These are phyloP conservation scores for Antennarius striatus DNA, from an alignment of 2,113 vertebrate genomes.

Conservation along the genomic window DNA sequence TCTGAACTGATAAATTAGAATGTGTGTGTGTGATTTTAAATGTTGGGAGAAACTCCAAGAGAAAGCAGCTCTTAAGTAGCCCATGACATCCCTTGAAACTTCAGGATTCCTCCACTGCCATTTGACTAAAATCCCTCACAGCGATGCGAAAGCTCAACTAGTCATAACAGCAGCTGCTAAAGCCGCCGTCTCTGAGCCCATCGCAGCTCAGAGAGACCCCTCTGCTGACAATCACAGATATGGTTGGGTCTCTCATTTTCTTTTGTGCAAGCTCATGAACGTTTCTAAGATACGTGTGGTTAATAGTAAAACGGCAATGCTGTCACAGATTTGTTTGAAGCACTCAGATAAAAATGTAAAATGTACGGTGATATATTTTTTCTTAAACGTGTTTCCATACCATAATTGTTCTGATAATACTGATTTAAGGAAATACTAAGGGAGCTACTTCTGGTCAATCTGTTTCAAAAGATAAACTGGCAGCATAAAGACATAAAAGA, in stretches of 20 bases:
- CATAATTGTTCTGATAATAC: background rate
- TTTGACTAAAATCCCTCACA: conserved; percentile 63
- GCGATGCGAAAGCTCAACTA: conserved; percentile 38
- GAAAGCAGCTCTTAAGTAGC: conserved; percentile 47
- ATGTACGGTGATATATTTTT: too few species aligned
- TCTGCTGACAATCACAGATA: conserved; percentile 55
- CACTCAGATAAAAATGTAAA: background rate
- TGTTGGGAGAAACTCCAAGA: conserved; percentile 24
- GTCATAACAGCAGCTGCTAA: conserved; percentile 46
- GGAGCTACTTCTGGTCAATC: conserved; percentile 31
- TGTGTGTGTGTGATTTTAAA: conserved; percentile 12
- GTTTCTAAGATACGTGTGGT: conserved; percentile 1
- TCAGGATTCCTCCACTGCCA: conserved; percentile 50
- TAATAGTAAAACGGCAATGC: conserved; percentile 14
- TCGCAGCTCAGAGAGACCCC: conserved; percentile 43
- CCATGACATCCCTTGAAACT: conserved; percentile 58
- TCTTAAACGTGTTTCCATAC: background rate
- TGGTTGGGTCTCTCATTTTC: conserved; percentile 19
- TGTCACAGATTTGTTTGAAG: background rate
- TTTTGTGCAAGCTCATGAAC: conserved; percentile 34
- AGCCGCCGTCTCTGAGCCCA: conserved; percentile 57
- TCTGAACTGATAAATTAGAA: too few species aligned
- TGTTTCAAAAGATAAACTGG: conserved; percentile 33
- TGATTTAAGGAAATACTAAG: conserved; percentile 21
- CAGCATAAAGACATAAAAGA: conserved; percentile 41